Evolutionary conservation across 2,888 invertebrate genomes (phyloP).

Genomic region (Spilarctia lutea): DNA sequence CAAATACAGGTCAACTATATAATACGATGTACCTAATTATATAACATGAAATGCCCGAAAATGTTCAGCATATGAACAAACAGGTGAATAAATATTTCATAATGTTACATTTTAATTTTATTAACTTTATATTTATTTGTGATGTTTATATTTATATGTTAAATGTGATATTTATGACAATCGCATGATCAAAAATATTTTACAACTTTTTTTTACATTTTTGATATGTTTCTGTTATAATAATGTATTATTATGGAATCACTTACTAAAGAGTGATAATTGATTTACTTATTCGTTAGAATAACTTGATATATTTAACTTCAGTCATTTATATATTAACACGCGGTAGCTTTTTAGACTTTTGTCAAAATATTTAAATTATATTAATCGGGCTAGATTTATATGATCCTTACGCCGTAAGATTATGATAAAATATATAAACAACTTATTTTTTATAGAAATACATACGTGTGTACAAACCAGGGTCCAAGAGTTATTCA

Average conservation of each 20-base stretch:
- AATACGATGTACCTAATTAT: background rate
- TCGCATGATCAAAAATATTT: constrained; percentile 4
- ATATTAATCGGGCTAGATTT: background rate
- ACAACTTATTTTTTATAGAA: constrained; percentile 2
- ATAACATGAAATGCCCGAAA: background rate
- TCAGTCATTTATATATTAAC: background rate
- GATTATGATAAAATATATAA: background rate
- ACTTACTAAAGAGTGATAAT: background rate
- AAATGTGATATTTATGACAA: constrained; percentile 10
- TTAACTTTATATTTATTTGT: background rate
- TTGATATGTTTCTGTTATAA: background rate
- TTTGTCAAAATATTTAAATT: background rate
- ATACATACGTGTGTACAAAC: constrained; percentile 2
- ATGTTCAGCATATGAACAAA: background rate
- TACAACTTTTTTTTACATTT: background rate
- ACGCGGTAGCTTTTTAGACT: constrained; percentile 9
- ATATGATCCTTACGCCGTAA: background rate
- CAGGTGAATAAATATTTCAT: background rate
- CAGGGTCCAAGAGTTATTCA: constrained; percentile 9
- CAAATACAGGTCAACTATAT: background rate
- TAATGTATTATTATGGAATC: background rate
- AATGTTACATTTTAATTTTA: background rate
- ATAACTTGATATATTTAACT: too few relatives aligned
- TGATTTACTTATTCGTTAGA: background rate
- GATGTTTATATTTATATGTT: constrained; percentile 1